phyloP scores from a whole-genome alignment of 2,888 invertebrate genomes.

The Leucoptera coffeella region DNA sequence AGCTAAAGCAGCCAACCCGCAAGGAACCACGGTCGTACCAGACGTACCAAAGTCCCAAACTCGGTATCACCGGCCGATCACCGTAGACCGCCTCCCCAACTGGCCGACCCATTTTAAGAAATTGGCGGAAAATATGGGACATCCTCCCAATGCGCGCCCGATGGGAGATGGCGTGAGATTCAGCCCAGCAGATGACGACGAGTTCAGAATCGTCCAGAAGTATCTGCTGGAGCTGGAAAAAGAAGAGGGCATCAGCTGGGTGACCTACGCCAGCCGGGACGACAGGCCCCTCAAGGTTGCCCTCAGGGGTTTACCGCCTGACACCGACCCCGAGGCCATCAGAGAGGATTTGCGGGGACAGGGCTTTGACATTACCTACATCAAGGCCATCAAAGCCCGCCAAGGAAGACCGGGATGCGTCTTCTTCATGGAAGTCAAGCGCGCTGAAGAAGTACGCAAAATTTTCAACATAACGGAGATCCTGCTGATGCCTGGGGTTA shows the following conservation, averaged over 20 bases:
- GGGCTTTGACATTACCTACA: background rate
- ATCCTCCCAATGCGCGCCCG: slow-evolving; percentile 6
- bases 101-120: slow-evolving; percentile 1
- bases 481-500: slow-evolving; percentile 1
- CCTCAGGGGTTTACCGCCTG: slow-evolving; percentile 1
- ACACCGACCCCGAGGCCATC: background rate
- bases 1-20: too few relatives aligned
- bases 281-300: slow-evolving; percentile 1
- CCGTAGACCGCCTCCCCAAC: background rate
- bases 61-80: background rate
- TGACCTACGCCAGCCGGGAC: background rate
- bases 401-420: slow-evolving; percentile 6
- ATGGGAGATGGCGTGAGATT: background rate
- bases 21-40: background rate
- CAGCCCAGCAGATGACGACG: background rate
- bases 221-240: slow-evolving; percentile 1
- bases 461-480: background rate
- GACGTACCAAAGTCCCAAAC: background rate
- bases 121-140: slow-evolving; percentile 2
- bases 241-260: background rate
- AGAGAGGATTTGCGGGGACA: background rate
- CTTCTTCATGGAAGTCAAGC: background rate
- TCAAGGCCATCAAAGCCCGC: slow-evolving; percentile 3
- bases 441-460: background rate
- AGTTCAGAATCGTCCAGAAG: background rate